phyloP scores from a whole-genome alignment of 2,113 vertebrate genomes.

The Scortum barcoo region DNA sequence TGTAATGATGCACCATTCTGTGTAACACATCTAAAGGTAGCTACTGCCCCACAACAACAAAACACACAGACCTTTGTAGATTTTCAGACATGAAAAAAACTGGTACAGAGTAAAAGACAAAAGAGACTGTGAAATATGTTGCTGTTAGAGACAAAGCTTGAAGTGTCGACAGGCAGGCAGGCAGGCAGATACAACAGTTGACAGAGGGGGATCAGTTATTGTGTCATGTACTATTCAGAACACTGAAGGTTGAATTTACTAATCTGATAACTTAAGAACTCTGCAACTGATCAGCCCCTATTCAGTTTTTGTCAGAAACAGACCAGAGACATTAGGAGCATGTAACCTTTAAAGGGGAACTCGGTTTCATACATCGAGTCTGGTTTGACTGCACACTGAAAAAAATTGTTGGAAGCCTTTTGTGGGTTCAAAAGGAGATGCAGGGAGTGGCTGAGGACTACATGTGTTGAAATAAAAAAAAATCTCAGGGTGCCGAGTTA shows the following conservation, averaged over 20 bases:
- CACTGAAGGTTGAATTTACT: constrained; percentile 28
- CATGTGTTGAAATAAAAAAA: no score
- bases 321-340: not conserved
- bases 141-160: constrained; percentile 28
- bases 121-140: constrained; percentile 13
- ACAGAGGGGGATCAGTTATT: constrained; percentile 11
- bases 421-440: not conserved
- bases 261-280: constrained; percentile 1
- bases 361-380: not conserved
- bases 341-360: not conserved
- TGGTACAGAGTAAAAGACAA: not conserved
- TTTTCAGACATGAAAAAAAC: not conserved
- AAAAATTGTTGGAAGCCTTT: not conserved
- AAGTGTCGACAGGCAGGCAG: not conserved
- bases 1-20: constrained; percentile 2
- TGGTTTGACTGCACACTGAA: not conserved
- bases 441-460: no score
- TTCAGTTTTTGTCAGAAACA: not conserved
- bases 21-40: constrained; percentile 11
- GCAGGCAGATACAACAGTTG: not conserved
- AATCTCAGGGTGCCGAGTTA: no score
- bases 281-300: not conserved
- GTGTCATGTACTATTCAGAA: constrained; percentile 11
- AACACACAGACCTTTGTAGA: not conserved
- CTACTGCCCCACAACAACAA: not conserved